Evolutionary conservation across 2,113 vertebrate genomes (phyloP).

Genomic region (Eonycteris spelaea): DNA sequence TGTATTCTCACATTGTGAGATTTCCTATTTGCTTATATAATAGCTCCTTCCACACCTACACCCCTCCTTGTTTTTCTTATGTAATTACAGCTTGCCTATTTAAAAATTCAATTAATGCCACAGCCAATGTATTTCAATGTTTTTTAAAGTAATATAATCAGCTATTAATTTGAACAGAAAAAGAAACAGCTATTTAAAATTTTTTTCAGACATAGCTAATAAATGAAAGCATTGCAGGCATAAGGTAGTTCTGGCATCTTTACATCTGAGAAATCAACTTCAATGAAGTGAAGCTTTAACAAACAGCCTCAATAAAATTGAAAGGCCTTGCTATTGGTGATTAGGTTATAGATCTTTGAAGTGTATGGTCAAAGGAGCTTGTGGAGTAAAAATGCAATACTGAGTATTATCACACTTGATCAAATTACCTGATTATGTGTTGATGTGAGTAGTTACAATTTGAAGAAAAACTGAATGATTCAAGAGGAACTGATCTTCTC

Average conservation of each 20-base stretch:
- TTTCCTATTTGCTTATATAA: slow-evolving; percentile 54
- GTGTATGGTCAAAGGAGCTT: neutral
- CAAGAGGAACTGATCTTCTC: neutral
- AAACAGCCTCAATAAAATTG: neutral
- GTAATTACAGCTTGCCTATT: neutral
- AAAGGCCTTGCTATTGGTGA: neutral
- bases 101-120: slow-evolving; percentile 24
- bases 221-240: neutral
- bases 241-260: neutral
- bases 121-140: neutral
- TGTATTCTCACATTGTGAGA: slow-evolving; percentile 37
- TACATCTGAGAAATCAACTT: slow-evolving; percentile 19
- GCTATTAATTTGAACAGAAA: neutral
- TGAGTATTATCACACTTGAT: neutral
- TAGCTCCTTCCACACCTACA: neutral
- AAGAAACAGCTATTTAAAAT: neutral
- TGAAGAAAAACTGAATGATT: neutral
- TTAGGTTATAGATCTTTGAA: neutral
- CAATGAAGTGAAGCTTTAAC: neutral
- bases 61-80: neutral
- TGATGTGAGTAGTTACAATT: neutral
- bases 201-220: neutral
- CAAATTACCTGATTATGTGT: neutral
- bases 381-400: neutral
- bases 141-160: neutral